Conservation (phyloP, 2,113 vertebrate species). For the Oophaga pumilio region DNA sequence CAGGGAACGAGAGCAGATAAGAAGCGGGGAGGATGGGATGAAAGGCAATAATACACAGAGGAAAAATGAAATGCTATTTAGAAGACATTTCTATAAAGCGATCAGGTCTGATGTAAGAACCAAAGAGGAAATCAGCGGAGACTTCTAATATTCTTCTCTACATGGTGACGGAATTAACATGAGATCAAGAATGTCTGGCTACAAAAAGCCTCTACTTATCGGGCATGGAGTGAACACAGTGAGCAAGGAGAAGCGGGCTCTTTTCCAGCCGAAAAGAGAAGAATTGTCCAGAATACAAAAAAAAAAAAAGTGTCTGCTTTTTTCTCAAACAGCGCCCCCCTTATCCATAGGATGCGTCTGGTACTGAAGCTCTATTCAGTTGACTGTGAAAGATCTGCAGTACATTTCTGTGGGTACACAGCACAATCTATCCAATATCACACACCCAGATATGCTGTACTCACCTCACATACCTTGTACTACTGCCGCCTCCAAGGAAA, state of each 20-base stretch:
- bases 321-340: too few relatives aligned
- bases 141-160: conserved; percentile 10
- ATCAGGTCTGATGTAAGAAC: conserved; percentile 26
- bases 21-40: conserved; percentile 32
- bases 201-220: conserved; percentile 22
- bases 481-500: too few relatives aligned
- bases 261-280: not conserved
- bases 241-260: not conserved
- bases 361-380: too few relatives aligned
- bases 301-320: too few relatives aligned
- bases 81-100: conserved; percentile 43
- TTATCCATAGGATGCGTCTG: too few relatives aligned
- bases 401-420: too few relatives aligned
- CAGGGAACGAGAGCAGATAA: conserved; percentile 33
- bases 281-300: not conserved
- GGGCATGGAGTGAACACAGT: not conserved
- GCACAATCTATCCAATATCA: too few relatives aligned
- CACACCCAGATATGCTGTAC: too few relatives aligned
- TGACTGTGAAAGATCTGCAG: too few relatives aligned
- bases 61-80: conserved; percentile 50
- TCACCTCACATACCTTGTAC: too few relatives aligned
- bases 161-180: conserved; percentile 28
- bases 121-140: conserved; percentile 34
- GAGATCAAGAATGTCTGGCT: conserved; percentile 33
- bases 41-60: conserved; percentile 47